phyloP scores from a whole-genome alignment of 2,888 invertebrate species.

The Aporophyla nigra region DNA sequence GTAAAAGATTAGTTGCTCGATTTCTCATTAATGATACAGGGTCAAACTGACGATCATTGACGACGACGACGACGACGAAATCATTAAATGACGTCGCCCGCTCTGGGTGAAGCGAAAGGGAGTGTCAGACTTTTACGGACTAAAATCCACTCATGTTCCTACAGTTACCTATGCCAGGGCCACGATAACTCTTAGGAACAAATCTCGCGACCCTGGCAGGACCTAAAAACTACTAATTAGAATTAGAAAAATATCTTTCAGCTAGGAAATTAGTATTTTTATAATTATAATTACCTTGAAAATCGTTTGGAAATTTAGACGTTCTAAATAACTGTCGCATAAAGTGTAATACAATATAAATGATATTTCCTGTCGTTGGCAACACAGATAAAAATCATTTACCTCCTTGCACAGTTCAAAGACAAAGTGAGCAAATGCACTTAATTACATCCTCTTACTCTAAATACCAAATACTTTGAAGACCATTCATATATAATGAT shows the following conservation, averaged over 20 bases:
- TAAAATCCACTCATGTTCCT: too few relatives aligned
- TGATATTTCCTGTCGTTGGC: constrained; percentile 41
- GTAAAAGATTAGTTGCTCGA: neutral
- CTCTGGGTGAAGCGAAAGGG: too few relatives aligned
- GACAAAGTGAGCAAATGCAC: constrained; percentile 59
- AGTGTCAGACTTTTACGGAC: too few relatives aligned
- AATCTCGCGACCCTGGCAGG: too few relatives aligned
- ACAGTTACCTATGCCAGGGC: too few relatives aligned
- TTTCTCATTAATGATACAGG: neutral
- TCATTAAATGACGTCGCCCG: too few relatives aligned
- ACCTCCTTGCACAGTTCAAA: constrained; percentile 14
- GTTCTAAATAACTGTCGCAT: constrained; percentile 19
- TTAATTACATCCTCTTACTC: constrained; percentile 75
- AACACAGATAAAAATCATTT: constrained; percentile 50
- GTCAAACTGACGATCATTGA: too few relatives aligned
- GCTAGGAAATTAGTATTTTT: neutral
- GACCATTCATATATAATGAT: neutral
- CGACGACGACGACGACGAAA: too few relatives aligned
- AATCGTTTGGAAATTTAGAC: neutral
- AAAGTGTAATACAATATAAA: constrained; percentile 19
- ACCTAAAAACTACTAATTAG: neutral
- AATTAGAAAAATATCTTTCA: neutral
- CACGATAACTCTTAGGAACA: too few relatives aligned
- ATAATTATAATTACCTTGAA: neutral
- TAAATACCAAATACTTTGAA: constrained; percentile 40